Evolutionary conservation across 2,113 vertebrate species (phyloP).

Genomic region (Brienomyrus longianalis): DNA sequence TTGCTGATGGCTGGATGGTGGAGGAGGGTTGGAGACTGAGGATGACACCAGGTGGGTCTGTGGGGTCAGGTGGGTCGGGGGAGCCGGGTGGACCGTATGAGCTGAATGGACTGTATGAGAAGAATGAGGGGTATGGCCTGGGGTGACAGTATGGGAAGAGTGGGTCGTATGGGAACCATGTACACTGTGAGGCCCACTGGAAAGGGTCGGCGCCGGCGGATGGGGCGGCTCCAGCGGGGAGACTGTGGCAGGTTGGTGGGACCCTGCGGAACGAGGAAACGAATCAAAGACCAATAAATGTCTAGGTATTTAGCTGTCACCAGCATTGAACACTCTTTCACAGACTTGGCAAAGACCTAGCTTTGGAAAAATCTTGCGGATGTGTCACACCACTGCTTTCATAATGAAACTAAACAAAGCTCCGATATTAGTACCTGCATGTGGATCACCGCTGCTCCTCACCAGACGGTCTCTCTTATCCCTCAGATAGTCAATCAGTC

Average conservation of each 20-base stretch:
- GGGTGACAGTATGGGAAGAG: slow-evolving; percentile 35
- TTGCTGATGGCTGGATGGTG: slow-evolving; percentile 72
- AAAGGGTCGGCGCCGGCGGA: slow-evolving; percentile 8
- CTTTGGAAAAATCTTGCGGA: background rate
- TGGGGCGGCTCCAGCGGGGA: slow-evolving; percentile 25
- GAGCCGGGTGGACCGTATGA: background rate
- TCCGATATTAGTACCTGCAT: slow-evolving; percentile 59
- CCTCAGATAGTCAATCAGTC: slow-evolving; percentile 80
- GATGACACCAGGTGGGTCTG: slow-evolving; percentile 33
- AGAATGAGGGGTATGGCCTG: background rate
- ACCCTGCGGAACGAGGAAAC: slow-evolving; percentile 19
- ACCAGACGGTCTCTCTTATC: slow-evolving; percentile 80
- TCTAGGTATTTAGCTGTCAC: background rate
- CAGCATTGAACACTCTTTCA: background rate
- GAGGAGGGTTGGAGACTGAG: background rate
- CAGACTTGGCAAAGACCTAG: background rate
- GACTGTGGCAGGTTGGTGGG: slow-evolving; percentile 27
- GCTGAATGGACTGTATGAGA: background rate
- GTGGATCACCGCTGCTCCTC: slow-evolving; percentile 62
- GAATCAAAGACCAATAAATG: background rate
- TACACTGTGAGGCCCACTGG: slow-evolving; percentile 26
- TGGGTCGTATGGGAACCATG: slow-evolving; percentile 10
- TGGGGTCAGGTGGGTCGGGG: background rate
- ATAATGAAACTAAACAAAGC: background rate
- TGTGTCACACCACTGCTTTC: background rate